Conservation (phyloP, 2,888 invertebrate genomes). For the Cryptocephalus primarius region DNA sequence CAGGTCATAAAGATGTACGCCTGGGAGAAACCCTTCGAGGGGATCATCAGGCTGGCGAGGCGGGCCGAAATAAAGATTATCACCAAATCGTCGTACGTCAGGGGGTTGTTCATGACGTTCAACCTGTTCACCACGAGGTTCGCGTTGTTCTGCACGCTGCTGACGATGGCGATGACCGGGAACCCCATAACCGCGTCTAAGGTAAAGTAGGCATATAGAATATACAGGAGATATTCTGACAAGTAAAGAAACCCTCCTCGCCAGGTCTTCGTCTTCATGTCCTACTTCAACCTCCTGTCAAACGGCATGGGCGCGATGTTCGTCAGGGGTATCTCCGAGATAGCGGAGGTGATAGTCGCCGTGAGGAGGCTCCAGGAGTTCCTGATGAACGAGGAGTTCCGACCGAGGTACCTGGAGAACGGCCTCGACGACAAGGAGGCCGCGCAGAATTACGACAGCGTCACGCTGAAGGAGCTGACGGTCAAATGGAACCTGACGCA, state of each 20-base stretch:
- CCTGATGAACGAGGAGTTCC: neutral
- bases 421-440: no score
- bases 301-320: neutral
- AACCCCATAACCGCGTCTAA: conserved; percentile 59
- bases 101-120: conserved; percentile 59
- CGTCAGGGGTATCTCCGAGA: neutral
- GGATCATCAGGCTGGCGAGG: conserved; percentile 47
- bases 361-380: neutral
- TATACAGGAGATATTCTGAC: no score
- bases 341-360: neutral
- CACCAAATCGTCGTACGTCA: conserved; percentile 48
- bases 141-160: conserved; percentile 54
- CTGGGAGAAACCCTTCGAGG: conserved; percentile 61
- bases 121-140: conserved; percentile 71
- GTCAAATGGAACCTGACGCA: conserved; percentile 31
- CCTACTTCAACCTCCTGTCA: neutral
- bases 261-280: neutral
- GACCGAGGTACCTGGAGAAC: no score
- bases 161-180: conserved; percentile 18
- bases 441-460: conserved; percentile 2
- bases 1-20: conserved; percentile 72
- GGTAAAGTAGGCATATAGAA: no score
- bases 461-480: conserved; percentile 26
- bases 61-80: conserved; percentile 45
- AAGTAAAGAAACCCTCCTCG: conserved; percentile 37